These are phyloP conservation scores for Morelia viridis DNA, from an alignment of 2,797 vertebrate species.

Conservation along the genomic window DNA sequence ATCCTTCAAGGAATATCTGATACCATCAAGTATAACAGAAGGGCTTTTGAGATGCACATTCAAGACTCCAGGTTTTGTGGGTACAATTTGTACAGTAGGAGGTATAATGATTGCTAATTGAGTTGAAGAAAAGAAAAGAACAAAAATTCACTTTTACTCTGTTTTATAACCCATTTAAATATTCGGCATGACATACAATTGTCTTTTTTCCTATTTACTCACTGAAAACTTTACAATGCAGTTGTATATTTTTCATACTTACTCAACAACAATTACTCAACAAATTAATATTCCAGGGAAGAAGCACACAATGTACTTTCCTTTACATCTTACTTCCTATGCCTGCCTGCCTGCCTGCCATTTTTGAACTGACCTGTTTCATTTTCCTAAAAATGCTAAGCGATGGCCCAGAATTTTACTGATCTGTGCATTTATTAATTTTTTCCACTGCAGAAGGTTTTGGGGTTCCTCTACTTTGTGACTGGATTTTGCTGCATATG, in stretches of 20 bases:
- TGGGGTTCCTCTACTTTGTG: not conserved
- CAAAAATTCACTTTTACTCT: not conserved
- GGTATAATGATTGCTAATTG: constrained; percentile 67
- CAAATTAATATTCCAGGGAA: not conserved
- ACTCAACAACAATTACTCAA: not conserved
- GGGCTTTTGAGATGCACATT: constrained; percentile 67
- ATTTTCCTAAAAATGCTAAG: not conserved
- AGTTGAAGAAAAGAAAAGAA: not conserved
- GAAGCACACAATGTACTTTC: not conserved
- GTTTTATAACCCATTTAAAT: not conserved
- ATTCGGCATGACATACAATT: not conserved
- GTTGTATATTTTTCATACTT: not conserved
- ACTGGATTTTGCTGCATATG: not conserved
- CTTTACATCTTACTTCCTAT: not conserved
- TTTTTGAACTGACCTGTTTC: not conserved
- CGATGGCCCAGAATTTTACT: not conserved
- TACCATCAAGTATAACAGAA: constrained; percentile 22
- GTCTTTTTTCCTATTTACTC: not conserved
- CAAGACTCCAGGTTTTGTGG: constrained; percentile 56
- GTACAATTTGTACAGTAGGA: constrained; percentile 61
- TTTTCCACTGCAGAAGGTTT: not conserved
- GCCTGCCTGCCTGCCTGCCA: not conserved
- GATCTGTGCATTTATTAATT: not conserved
- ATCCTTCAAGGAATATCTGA: constrained; percentile 48
- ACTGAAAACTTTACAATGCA: not conserved